Evolutionary conservation across 2,113 vertebrate genomes (phyloP).

Genomic region (Crotalus tigris): DNA sequence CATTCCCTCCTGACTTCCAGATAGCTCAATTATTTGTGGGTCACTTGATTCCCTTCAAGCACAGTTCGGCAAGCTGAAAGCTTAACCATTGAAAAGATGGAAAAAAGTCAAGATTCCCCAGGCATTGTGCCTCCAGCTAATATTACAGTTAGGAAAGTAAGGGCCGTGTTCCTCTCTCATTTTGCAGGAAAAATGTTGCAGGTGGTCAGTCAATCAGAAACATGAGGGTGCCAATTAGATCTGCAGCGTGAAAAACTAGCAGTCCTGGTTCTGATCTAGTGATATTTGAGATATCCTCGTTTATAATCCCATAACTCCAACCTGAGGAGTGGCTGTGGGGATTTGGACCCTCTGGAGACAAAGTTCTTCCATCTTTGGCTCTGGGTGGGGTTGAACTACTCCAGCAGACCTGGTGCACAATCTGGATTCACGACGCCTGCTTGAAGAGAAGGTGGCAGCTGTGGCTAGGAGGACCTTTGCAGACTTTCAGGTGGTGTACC

Average conservation of each 20-base stretch:
- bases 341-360: not conserved
- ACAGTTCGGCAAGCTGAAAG: not conserved
- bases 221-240: not conserved
- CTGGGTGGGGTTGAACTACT: not conserved
- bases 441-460: not conserved
- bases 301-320: not conserved
- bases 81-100: not conserved
- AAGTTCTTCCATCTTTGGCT: not conserved
- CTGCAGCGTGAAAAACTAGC: not conserved
- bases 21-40: not conserved
- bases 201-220: not conserved
- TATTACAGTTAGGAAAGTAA: not conserved
- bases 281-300: not conserved
- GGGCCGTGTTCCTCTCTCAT: not conserved
- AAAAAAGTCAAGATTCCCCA: not conserved
- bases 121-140: not conserved
- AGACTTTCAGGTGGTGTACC: not conserved
- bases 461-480: not conserved
- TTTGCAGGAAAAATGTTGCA: constrained; percentile 2
- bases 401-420: not conserved
- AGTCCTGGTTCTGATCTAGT: not conserved
- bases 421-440: not conserved
- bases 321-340: not conserved
- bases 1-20: not conserved
- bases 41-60: not conserved